Conservation (phyloP, 1,140 invertebrate genomes). For the Drosophila melanica region DNA sequence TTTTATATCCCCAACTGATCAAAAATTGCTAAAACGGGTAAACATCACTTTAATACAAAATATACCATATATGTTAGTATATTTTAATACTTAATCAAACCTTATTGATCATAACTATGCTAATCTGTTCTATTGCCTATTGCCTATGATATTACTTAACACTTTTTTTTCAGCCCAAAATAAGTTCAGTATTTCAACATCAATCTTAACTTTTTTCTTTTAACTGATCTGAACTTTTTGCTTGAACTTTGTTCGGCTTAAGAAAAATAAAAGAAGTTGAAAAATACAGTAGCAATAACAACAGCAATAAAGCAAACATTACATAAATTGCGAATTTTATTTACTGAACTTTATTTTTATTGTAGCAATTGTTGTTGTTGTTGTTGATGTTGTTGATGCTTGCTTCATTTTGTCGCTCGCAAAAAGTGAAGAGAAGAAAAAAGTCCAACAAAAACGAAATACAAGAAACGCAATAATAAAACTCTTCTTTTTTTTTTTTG, state of each 20-base stretch:
- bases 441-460: not conserved
- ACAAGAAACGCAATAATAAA: constrained; percentile 40
- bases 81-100: no score
- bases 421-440: constrained; percentile 5
- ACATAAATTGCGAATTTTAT: constrained; percentile 79
- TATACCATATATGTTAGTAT: no score
- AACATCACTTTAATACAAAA: no score
- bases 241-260: constrained; percentile 20
- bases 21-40: no score
- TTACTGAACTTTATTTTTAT: constrained; percentile 37
- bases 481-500: constrained; percentile 32
- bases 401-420: constrained; percentile 44
- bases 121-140: no score
- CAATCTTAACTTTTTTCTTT: not conserved
- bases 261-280: constrained; percentile 18
- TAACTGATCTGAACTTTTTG: constrained; percentile 23
- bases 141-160: not conserved
- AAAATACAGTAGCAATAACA: constrained; percentile 9
- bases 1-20: no score
- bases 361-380: constrained; percentile 9
- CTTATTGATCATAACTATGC: no score
- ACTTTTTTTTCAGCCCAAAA: not conserved
- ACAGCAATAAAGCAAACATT: constrained; percentile 61
- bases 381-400: constrained; percentile 25
- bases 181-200: not conserved